Base-by-base conservation (phyloP, 2,113 vertebrate species). In the Heterotis niloticus region DNA sequence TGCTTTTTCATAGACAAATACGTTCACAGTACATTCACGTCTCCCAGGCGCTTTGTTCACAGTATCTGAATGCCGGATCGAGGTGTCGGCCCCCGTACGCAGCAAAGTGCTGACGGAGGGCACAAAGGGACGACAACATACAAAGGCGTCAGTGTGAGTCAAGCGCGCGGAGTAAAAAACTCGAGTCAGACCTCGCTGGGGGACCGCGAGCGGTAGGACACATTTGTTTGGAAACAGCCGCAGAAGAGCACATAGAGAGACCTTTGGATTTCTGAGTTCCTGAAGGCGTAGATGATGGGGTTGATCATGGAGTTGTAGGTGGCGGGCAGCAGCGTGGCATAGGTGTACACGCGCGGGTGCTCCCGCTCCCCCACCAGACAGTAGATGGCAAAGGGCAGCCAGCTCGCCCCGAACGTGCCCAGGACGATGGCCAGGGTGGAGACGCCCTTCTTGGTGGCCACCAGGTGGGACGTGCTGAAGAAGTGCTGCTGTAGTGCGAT, bases 251-350 rank as follows among this genome's bases (percentile, higher is more conserved):
- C 92, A 88, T 95, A 97, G 82, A 98, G 91, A 83, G 96, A 96
- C 80, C 96, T 94, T 88, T 98, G 98, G 79, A 99, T 98, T 85
- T 99, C 96, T 74, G 96, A 87, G 83, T 98, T 99, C 76, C 97
- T 94, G 89, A 96, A 99, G 87, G 97, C 98, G n/a, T 99, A 99
- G 85, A 99, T 98, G 86, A 99, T 96, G 75, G 98, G 98, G 81
- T 99, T 99, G 91, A 99, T 97, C 96, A 99, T 98, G 80, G 98
- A 99, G 91, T 99, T 99, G 89, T 98, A 99, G 68, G 98, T 98
- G 13, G 97, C 98, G 0, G 98, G 98, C 70, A 99, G 91, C 64
- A 99, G 92, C 0, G 98, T 99, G 81, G 95, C 96, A 0, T 99
- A 98, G 0, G 97, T 98, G 87, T 99, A 99, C 75, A 98, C 94